Evolutionary conservation across 2,888 invertebrate genomes (phyloP), one percentile per base, ranked within the genome.

Genomic region (Oscheius sp.): DNA sequence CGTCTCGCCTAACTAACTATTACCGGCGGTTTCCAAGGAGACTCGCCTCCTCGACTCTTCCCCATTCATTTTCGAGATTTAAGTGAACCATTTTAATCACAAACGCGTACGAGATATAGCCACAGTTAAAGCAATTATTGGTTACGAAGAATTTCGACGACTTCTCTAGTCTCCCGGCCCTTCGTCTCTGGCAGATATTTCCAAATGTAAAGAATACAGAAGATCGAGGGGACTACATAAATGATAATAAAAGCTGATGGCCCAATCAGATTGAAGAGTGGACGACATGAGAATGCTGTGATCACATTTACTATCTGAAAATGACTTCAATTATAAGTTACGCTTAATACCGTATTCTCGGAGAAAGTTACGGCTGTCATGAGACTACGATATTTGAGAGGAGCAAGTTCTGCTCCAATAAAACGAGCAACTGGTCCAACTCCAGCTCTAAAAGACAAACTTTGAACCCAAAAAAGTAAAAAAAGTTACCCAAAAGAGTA

Each of bases 151-250:
- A 66, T 66, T 12, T 66, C 46, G 2, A 66, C 66, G 20, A 66
- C 55, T 57, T 66, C 66, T 8, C 45, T 17, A 23, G 53, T 55
- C 45, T 66, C 66, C 2, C 46, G 33, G 12, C 66, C 66, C 15
- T 66, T 66, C 6, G 82, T 83, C 66, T 83, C 83, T 8, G 83
- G 83, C 66, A 83, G 74, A 61, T 74, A 82, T 17, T 78, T 64
- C 70, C 76, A 79, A 27, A 83, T 65, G 72, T 77, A 79, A 50
- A 76, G 65, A 45, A 82, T 70, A 50, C 76, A 78, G 33, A 82
- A 27, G 31, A 69, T 55, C 12, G 82, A 83, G 8, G 83, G 83
- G 4, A 81, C 29, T 23, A 83, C 76, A 71, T 83, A 82, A 25
- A 83, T 65, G n/a, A 78, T 74, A n/a, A 79, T 63, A 58, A 83